Base-by-base conservation (phyloP, 2,797 vertebrate species). In the Capromys pilorides region DNA sequence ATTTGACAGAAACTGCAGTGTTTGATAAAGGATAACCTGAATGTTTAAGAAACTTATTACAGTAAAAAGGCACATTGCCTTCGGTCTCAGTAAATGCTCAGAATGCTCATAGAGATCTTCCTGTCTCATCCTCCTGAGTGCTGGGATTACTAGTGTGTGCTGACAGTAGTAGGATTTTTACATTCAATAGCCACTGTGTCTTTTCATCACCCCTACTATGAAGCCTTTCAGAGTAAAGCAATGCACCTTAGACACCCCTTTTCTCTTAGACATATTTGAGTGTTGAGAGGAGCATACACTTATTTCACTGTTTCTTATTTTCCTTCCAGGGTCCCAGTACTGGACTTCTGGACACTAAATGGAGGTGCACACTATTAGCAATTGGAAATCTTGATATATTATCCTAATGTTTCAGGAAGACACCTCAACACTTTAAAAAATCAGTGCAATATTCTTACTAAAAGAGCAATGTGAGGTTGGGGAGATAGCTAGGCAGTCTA, bases 271-370 rank as follows among this genome's bases (percentile, higher is more conserved):
- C 22, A 41, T 13, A 33, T 39, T 54, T 54, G 78, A 19, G 36
- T 5, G 8, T 7, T n/a, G 0, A 45, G 21, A 73, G 61, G 81
- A n/a, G 6, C 5, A n/a, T n/a, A 26, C 6, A n/a, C 51, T 73
- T 5, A 10, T 33, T 61, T 54, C 18, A 41, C 36, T 92, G 24
- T 69, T 36, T 67, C 49, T 41, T 33, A 10, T 45, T 36, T 89
- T 71, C 24, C 3, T 6, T 9, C 80, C n/a, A 5, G 21, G 12
- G 26, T 59, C 8, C 3, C 14, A 5, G 0, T 1, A 41, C 18
- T 19, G 45, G 24, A 13, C 5, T 6, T 21, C 2, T 4, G 11
- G 1, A 1, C 5, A 1, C 4, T 26, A 13, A n/a, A 12, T 14
- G 45, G 86, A 14, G 5, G 31, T 11, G 24, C 18, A 1, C 2